phyloP scores from a whole-genome alignment of 2,797 vertebrate genomes.

The Cossypha heuglini region DNA sequence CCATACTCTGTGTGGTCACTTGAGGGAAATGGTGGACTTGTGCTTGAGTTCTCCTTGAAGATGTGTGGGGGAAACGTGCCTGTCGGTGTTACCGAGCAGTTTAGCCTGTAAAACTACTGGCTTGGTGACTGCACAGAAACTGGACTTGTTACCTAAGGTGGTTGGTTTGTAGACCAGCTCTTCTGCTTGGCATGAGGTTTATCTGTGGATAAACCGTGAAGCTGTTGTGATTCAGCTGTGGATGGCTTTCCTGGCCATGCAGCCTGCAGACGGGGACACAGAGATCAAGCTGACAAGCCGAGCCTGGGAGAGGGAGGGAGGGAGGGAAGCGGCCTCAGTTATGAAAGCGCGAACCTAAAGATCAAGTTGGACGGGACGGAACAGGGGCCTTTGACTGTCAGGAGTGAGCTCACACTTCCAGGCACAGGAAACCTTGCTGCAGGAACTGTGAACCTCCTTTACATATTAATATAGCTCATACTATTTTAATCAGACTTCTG shows the following conservation, averaged over 20 bases:
- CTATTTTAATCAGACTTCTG: conserved; percentile 26
- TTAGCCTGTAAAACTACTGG: background rate
- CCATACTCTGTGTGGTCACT: rapidly evolving
- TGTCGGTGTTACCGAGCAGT: background rate
- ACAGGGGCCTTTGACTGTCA: background rate
- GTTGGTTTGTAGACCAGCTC: conserved; percentile 54
- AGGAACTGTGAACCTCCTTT: background rate
- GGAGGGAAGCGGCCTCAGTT: background rate
- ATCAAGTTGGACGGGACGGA: background rate
- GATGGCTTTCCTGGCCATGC: background rate
- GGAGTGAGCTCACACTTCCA: background rate
- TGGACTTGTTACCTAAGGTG: background rate
- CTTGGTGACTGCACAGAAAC: conserved; percentile 40
- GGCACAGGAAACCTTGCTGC: conserved; percentile 30
- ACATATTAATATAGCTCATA: conserved; percentile 15
- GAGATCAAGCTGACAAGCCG: conserved; percentile 3
- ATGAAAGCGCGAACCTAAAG: background rate
- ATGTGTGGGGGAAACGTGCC: background rate
- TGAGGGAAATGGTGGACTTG: background rate
- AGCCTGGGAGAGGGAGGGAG: background rate
- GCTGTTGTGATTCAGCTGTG: conserved; percentile 25
- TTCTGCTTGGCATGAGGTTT: conserved; percentile 29
- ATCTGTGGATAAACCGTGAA: conserved; percentile 23
- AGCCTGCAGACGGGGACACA: background rate
- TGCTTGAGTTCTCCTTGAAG: background rate